Percentiles rank a stretch among this genome's conserved stretches.
Evolutionary conservation across 2,888 invertebrate species (phyloP).

Genomic region (Mimumesa dahlbomi): DNA sequence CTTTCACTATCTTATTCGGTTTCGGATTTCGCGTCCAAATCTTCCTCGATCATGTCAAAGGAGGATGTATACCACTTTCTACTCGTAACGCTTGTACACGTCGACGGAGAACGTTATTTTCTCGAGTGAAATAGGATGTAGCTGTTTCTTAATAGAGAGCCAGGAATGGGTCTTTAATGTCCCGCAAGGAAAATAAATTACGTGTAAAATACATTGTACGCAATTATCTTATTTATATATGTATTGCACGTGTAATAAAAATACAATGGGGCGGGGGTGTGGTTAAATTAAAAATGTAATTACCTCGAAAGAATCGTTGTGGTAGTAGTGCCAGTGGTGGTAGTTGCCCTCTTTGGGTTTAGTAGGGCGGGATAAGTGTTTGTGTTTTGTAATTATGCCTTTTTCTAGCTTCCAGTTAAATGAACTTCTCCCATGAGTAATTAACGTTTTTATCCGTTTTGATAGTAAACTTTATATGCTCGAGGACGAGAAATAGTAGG

Average conservation of each 20-base stretch:
- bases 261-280: background rate
- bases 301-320: conserved; percentile 25
- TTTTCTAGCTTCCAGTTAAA: conserved; percentile 13
- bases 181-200: conserved; percentile 4
- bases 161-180: background rate
- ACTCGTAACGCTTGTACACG: too few species aligned
- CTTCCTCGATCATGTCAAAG: too few species aligned
- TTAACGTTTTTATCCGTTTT: conserved; percentile 38
- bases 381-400: conserved; percentile 34
- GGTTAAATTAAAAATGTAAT: conserved; percentile 29
- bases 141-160: background rate
- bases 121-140: background rate
- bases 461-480: background rate
- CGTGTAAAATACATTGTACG: conserved; percentile 22
- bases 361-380: conserved; percentile 27
- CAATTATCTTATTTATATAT: conserved; percentile 32
- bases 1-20: too few species aligned
- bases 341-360: conserved; percentile 4
- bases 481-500: conserved; percentile 8
- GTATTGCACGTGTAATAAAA: conserved; percentile 5
- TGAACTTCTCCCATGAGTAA: conserved; percentile 35
- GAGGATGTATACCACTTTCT: too few species aligned
- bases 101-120: background rate
- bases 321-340: background rate
- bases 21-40: too few species aligned